Evolutionary conservation across 2,797 vertebrate genomes (phyloP).

Genomic region (Pogonophryne albipinna): DNA sequence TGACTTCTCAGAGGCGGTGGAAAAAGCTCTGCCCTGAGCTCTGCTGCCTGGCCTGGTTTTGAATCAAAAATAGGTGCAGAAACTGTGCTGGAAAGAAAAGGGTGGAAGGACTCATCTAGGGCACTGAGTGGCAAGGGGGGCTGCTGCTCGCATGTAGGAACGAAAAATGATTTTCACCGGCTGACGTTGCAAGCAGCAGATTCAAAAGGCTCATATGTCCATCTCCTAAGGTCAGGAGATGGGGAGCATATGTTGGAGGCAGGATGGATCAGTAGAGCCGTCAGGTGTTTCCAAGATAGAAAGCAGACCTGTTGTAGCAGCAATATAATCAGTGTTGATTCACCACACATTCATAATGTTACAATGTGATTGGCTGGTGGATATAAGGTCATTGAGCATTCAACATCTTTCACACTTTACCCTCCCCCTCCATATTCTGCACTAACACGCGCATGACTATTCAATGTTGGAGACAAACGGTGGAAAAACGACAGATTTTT

Average conservation of each 20-base stretch:
- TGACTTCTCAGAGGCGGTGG: conserved; percentile 16
- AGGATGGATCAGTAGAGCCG: conserved; percentile 25
- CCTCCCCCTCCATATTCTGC: background rate
- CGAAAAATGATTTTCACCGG: conserved; percentile 6
- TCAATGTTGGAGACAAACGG: background rate
- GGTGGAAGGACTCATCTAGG: conserved; percentile 73
- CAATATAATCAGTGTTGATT: background rate
- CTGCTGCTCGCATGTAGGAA: conserved; percentile 11
- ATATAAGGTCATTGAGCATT: conserved; percentile 30
- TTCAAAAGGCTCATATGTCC: background rate
- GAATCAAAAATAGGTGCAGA: conserved; percentile 78
- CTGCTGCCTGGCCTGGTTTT: conserved; percentile 74
- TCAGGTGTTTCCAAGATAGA: conserved; percentile 15
- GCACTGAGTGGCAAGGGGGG: conserved; percentile 48
- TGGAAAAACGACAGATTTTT: too few species aligned
- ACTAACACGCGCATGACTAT: background rate
- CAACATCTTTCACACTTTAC: background rate
- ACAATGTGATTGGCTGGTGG: conserved; percentile 19
- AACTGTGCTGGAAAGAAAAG: conserved; percentile 71
- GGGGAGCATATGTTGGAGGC: conserved; percentile 40
- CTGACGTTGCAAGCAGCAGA: conserved; percentile 5
- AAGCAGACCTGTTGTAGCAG: conserved; percentile 21
- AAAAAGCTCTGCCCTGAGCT: conserved; percentile 51
- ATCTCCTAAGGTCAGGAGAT: conserved; percentile 16
- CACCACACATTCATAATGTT: conserved; percentile 3